These are phyloP conservation scores for Entomyzon cyanotis DNA, from an alignment of 2,113 vertebrate species.

Conservation along the genomic window DNA sequence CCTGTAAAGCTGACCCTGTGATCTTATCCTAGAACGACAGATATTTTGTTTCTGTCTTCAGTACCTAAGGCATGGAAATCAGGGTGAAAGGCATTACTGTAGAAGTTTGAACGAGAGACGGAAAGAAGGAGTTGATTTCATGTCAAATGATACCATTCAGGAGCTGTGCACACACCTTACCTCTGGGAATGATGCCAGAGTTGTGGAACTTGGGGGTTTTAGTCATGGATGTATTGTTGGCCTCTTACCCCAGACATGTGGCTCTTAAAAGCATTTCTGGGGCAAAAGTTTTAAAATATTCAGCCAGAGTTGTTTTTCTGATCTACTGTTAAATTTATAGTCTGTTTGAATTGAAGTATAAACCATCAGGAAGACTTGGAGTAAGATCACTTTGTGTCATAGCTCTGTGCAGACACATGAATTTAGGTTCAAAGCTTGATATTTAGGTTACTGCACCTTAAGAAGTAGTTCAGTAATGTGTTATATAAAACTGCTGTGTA, in stretches of 20 bases:
- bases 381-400: neutral
- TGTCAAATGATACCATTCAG: too few relatives aligned
- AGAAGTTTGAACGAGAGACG: neutral
- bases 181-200: neutral
- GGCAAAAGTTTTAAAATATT: neutral
- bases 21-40: neutral
- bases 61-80: neutral
- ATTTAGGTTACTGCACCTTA: neutral
- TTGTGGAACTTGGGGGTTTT: neutral
- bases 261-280: neutral
- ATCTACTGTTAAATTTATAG: neutral
- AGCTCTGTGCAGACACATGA: neutral
- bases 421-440: neutral
- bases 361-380: neutral
- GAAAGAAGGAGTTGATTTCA: neutral
- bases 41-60: neutral
- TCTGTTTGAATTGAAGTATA: neutral
- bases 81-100: neutral
- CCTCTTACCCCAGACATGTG: neutral
- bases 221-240: neutral
- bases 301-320: neutral
- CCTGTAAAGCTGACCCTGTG: neutral
- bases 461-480: neutral
- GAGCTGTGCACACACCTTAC: neutral
- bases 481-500: neutral